Evolutionary conservation across 2,113 vertebrate genomes (phyloP).

Genomic region (Podiceps cristatus): DNA sequence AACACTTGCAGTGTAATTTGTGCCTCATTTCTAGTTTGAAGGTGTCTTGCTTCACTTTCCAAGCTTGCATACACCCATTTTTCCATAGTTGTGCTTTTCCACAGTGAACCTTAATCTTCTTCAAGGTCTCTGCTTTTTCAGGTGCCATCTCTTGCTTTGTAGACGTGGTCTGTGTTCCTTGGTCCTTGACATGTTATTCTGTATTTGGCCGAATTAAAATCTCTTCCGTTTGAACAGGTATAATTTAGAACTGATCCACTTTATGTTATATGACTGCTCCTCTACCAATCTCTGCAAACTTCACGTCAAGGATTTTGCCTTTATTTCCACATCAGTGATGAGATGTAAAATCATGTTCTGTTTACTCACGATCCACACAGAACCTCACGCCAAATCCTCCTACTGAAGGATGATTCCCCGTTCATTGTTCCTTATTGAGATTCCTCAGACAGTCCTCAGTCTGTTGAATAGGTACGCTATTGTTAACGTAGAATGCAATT

Average conservation of each 20-base stretch:
- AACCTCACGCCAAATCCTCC: neutral
- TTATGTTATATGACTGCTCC: neutral
- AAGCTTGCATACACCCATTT: neutral
- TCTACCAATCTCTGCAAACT: neutral
- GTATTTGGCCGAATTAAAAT: neutral
- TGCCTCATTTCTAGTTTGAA: neutral
- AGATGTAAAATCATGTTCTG: constrained; percentile 27
- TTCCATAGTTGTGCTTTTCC: neutral
- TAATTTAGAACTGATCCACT: neutral
- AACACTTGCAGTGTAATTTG: constrained; percentile 1
- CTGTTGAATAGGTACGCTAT: neutral
- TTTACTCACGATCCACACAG: neutral
- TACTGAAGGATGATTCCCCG: neutral
- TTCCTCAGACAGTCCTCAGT: constrained; percentile 1
- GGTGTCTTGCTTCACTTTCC: neutral
- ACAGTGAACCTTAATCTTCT: neutral
- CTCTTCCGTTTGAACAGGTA: neutral
- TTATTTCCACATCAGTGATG: neutral
- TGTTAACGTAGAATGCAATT: neutral
- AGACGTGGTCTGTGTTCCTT: neutral
- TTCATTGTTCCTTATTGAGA: constrained; percentile 21
- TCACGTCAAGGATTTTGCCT: neutral
- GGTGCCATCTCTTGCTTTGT: neutral
- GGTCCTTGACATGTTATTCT: neutral
- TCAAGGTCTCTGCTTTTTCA: neutral